These are phyloP conservation scores for Gastracanthus pulcherrimus DNA, from an alignment of 2,888 invertebrate genomes.

Conservation along the genomic window DNA sequence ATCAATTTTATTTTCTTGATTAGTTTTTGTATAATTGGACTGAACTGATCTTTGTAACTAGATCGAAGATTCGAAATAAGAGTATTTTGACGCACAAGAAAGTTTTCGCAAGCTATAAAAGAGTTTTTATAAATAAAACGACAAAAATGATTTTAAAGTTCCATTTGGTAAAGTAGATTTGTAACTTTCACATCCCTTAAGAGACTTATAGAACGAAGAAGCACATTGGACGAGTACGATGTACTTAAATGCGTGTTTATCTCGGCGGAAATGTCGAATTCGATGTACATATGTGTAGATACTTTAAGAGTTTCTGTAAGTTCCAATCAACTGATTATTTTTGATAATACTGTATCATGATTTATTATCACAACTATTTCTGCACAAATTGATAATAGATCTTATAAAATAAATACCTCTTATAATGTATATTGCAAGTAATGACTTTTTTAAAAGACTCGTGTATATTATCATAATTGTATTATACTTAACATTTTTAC, in stretches of 20 bases:
- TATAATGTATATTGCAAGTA: neutral
- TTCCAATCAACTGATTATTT: neutral
- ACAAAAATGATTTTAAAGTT: neutral
- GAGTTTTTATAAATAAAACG: too few species aligned
- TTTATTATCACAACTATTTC: neutral
- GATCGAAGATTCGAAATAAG: too few species aligned
- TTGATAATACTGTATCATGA: neutral
- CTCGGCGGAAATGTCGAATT: constrained; percentile 19
- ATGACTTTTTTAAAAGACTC: neutral
- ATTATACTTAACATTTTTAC: neutral
- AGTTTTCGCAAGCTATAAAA: too few species aligned
- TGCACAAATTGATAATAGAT: neutral
- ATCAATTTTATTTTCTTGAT: too few species aligned
- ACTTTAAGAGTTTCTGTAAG: neutral
- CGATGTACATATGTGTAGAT: neutral
- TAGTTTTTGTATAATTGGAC: too few species aligned
- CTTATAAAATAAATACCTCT: neutral
- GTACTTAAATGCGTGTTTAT: constrained; percentile 40
- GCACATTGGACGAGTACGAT: constrained; percentile 37
- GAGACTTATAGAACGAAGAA: constrained; percentile 11
- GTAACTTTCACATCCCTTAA: neutral
- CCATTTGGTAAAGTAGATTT: neutral
- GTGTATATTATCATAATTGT: neutral
- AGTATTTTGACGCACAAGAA: too few species aligned
- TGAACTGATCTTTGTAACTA: too few species aligned